These are phyloP conservation scores for Reticulitermes lucifugus DNA, from an alignment of 2,888 invertebrate species.

Conservation along the genomic window DNA sequence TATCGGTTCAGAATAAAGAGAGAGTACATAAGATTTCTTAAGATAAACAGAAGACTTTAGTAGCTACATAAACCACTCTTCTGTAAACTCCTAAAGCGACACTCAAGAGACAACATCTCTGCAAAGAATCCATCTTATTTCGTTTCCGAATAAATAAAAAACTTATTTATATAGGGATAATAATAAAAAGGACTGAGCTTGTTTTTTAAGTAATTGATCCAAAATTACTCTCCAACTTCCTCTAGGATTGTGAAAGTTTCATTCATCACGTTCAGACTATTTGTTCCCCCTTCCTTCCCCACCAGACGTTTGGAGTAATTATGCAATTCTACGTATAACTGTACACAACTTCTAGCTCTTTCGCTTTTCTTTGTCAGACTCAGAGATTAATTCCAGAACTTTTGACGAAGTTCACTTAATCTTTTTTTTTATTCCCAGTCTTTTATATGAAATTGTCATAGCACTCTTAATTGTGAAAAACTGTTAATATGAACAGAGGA, in stretches of 20 bases:
- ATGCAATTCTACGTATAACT: conserved; percentile 10
- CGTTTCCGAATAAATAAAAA: not conserved
- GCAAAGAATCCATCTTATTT: not conserved
- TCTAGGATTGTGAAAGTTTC: not conserved
- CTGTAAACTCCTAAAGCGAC: not conserved
- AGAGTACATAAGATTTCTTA: too few species aligned
- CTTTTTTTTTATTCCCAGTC: conserved; percentile 1
- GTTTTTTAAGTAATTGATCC: conserved; percentile 32
- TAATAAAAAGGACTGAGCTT: not conserved
- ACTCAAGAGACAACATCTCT: not conserved
- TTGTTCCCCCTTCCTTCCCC: not conserved
- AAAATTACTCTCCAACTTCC: conserved; percentile 15
- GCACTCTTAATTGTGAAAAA: conserved; percentile 3
- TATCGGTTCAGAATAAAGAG: too few species aligned
- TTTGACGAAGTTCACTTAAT: conserved; percentile 21
- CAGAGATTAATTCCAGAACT: conserved; percentile 25
- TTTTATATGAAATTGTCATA: conserved; percentile 20
- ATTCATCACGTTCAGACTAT: conserved; percentile 5
- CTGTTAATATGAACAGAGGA: not conserved
- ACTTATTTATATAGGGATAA: conserved; percentile 18
- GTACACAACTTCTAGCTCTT: not conserved
- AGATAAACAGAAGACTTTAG: not conserved
- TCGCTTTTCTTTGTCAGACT: not conserved
- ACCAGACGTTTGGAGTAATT: conserved; percentile 11
- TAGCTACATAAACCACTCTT: not conserved